Evolutionary conservation across 2,113 vertebrate genomes (phyloP).

Genomic region (Psittacula cyanocephala): DNA sequence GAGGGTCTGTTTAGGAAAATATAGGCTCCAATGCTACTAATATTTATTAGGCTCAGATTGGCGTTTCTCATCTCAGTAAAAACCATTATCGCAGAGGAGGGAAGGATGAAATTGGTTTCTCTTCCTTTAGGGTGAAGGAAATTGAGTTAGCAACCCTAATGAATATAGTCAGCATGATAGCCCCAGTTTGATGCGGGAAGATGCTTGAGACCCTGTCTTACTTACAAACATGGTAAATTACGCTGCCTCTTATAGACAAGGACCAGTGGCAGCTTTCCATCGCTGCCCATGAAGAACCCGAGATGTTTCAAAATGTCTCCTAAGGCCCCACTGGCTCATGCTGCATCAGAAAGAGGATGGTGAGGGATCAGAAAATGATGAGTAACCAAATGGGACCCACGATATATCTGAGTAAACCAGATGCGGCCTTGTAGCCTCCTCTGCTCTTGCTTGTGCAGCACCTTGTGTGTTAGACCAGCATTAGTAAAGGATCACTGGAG

Average conservation of each 20-base stretch:
- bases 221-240: neutral
- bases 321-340: neutral
- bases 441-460: fast-evolving
- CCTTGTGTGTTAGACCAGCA: neutral
- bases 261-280: neutral
- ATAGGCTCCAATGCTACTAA: neutral
- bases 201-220: neutral
- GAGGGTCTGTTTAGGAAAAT: conserved; percentile 1
- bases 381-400: too few species aligned
- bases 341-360: neutral
- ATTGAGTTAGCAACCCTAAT: neutral
- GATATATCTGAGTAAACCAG: fast-evolving
- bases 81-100: neutral
- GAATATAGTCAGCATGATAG: neutral
- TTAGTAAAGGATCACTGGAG: neutral
- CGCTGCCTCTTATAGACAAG: fast-evolving
- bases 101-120: neutral
- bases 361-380: fast-evolving
- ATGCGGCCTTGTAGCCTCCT: neutral
- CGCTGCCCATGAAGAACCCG: neutral
- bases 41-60: neutral
- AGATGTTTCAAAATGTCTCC: neutral
- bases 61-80: neutral
- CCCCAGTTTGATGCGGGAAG: neutral
- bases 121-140: neutral